A percentile compares a stretch with the other conserved stretches of the same genome.
Evolutionary conservation across 2,113 vertebrate genomes (phyloP).

Genomic region (Engystomops pustulosus): DNA sequence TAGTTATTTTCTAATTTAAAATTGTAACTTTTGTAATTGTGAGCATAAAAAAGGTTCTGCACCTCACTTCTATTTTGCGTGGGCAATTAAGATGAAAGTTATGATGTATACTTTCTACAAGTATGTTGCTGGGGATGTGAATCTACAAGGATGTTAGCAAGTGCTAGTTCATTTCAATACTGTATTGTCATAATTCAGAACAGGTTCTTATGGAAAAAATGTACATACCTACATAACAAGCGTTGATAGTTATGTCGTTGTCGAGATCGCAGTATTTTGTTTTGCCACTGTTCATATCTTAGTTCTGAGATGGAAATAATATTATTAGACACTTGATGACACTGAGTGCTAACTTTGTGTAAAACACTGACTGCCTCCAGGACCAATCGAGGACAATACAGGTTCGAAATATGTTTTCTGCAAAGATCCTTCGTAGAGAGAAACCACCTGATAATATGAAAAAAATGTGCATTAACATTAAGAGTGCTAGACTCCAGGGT

Average conservation of each 20-base stretch:
- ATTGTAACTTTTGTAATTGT: no score
- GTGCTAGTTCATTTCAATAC: not conserved
- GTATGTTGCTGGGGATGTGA: no score
- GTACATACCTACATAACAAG: slow-evolving; percentile 71
- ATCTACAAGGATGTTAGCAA: no score
- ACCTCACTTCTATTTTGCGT: no score
- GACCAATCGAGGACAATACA: slow-evolving; percentile 70
- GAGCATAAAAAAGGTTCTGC: no score
- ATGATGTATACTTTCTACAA: no score
- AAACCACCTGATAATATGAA: no score
- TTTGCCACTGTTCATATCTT: slow-evolving; percentile 69
- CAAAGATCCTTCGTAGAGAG: slow-evolving; percentile 65
- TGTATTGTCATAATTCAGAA: no score
- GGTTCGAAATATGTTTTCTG: slow-evolving; percentile 8
- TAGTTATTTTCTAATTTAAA: no score
- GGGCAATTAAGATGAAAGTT: no score
- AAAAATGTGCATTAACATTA: no score
- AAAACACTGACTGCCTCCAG: slow-evolving; percentile 71
- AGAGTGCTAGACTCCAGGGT: no score
- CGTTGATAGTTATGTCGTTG: slow-evolving; percentile 75
- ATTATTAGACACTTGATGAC: slow-evolving; percentile 68
- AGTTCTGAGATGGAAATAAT: slow-evolving; percentile 61
- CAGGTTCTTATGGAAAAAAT: not conserved
- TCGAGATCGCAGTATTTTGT: slow-evolving; percentile 71
- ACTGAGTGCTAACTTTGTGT: slow-evolving; percentile 66